Evolutionary conservation across 2,888 invertebrate species (phyloP).

Genomic region (Parnassius apollo): DNA sequence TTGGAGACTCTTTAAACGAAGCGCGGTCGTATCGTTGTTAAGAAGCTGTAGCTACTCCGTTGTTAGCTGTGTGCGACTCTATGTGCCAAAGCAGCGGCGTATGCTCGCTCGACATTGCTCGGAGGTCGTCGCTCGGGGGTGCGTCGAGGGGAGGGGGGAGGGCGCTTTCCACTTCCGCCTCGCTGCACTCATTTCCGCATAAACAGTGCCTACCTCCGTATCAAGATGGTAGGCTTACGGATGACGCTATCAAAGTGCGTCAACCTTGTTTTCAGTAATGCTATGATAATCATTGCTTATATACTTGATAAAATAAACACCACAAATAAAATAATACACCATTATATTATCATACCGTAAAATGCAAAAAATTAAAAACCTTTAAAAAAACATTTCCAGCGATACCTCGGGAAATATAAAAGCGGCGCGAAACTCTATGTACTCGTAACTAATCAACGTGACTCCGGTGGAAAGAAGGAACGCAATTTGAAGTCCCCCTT

Average conservation of each 20-base stretch:
- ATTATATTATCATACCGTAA: background rate
- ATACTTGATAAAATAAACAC: background rate
- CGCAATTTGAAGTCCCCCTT: constrained; percentile 71
- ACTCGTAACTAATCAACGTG: constrained; percentile 55
- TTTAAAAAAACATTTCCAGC: too few species aligned
- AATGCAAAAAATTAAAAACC: too few species aligned
- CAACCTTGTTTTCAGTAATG: constrained; percentile 17
- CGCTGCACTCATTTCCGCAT: constrained; percentile 77
- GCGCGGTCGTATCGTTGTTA: constrained; percentile 26
- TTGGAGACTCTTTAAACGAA: constrained; percentile 14
- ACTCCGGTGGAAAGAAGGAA: constrained; percentile 64
- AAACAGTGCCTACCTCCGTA: constrained; percentile 62
- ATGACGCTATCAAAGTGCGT: constrained; percentile 32
- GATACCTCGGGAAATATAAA: too few species aligned
- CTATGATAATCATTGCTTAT: background rate
- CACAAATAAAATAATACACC: background rate
- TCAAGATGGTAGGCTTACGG: constrained; percentile 57
- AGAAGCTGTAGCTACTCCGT: constrained; percentile 37
- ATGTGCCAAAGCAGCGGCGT: constrained; percentile 37
- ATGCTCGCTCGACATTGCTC: constrained; percentile 41
- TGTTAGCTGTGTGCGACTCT: constrained; percentile 29
- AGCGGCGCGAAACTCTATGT: constrained; percentile 19
- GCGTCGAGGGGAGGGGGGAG: constrained; percentile 48
- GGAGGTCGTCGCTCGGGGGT: constrained; percentile 69
- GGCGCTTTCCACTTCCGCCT: constrained; percentile 75